Conservation (phyloP, 2,113 vertebrate species). For the Xiphophorus hellerii region DNA sequence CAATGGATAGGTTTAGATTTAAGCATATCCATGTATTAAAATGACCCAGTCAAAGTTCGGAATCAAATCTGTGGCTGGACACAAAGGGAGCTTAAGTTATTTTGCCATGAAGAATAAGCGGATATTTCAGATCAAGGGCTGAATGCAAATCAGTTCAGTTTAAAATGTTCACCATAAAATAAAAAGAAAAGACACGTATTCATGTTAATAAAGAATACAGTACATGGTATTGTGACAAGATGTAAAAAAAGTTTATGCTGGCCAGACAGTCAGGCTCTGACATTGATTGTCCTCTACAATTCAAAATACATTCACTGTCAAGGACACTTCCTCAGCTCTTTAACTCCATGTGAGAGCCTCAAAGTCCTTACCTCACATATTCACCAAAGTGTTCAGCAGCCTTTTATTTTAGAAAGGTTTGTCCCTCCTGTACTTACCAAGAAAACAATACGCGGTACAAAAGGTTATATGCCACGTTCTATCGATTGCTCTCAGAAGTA, state of each 20-base stretch:
- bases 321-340: slow-evolving; percentile 59
- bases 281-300: slow-evolving; percentile 48
- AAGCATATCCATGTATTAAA: no score
- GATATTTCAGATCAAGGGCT: background rate
- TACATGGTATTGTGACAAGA: background rate
- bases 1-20: no score
- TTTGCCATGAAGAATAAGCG: background rate
- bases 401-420: slow-evolving; percentile 53
- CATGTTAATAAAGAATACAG: background rate
- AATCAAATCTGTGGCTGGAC: no score
- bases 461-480: slow-evolving; percentile 64
- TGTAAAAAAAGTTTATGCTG: background rate
- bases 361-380: slow-evolving; percentile 45
- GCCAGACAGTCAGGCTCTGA: slow-evolving; percentile 25
- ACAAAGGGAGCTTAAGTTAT: no score
- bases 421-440: slow-evolving; percentile 46
- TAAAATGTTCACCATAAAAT: background rate
- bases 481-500: slow-evolving; percentile 58
- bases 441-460: slow-evolving; percentile 51
- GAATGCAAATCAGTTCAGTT: background rate
- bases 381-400: slow-evolving; percentile 44
- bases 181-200: background rate
- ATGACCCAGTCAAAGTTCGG: no score
- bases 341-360: slow-evolving; percentile 44
- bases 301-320: slow-evolving; percentile 41